Conservation (phyloP, 2,797 vertebrate genomes). For the Lycodopsis pacificus region DNA sequence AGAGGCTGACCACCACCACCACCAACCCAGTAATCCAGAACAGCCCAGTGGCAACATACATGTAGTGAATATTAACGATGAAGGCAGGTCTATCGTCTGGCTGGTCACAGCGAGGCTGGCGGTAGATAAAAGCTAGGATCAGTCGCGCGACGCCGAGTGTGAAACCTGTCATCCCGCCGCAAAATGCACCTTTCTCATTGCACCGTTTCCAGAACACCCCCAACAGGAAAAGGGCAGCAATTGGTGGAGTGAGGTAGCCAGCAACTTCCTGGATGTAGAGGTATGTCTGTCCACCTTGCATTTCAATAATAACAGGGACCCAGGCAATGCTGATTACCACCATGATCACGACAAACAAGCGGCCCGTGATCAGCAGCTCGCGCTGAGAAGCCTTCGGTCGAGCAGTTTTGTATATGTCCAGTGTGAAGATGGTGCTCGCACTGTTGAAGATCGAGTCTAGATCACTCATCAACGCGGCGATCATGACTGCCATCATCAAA, state of each 20-base stretch:
- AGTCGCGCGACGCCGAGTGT: conserved; percentile 88
- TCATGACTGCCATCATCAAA: conserved; percentile 99
- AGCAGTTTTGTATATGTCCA: conserved; percentile 94
- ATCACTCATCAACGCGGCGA: conserved; percentile 98
- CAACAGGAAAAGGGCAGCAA: conserved; percentile 95
- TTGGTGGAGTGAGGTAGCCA: conserved; percentile 96
- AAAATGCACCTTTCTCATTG: conserved; percentile 97
- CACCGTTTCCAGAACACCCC: conserved; percentile 97
- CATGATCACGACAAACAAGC: conserved; percentile 95
- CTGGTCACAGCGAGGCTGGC: conserved; percentile 92
- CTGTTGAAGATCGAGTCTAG: conserved; percentile 99
- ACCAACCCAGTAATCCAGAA: conserved; percentile 95
- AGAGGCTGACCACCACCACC: conserved; percentile 91
- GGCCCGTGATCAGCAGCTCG: conserved; percentile 93
- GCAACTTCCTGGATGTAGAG: conserved; percentile 99
- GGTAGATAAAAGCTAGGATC: conserved; percentile 92
- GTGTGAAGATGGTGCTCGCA: conserved; percentile 97
- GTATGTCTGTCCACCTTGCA: conserved; percentile 99
- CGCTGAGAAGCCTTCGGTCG: conserved; percentile 88
- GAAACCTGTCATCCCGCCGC: conserved; percentile 94
- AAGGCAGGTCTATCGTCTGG: conserved; percentile 91
- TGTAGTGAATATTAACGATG: conserved; percentile 92
- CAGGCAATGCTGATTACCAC: conserved; percentile 96
- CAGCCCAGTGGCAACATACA: conserved; percentile 94
- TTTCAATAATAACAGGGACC: conserved; percentile 98